These are phyloP conservation scores for Meandrina meandrites DNA, from an alignment of 92 coral and sea anemone species.

Conservation along the genomic window DNA sequence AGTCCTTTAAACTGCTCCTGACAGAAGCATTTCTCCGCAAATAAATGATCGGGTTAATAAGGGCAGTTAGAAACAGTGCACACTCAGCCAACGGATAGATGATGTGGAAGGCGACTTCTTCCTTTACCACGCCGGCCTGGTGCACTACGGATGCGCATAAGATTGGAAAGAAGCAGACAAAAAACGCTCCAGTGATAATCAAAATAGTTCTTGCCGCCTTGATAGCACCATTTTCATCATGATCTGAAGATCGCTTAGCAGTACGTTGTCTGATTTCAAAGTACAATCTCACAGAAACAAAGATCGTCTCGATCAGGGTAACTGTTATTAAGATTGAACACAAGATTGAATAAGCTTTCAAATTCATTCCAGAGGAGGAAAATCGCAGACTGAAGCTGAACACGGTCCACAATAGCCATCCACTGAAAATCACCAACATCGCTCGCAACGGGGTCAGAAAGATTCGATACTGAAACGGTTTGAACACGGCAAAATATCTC, in stretches of 20 bases:
- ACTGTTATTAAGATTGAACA: conserved; percentile 20
- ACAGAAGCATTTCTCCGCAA: conserved; percentile 6
- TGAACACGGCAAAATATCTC: conserved; percentile 26
- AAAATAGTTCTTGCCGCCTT: conserved; percentile 8
- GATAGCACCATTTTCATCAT: neutral
- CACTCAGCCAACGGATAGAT: conserved; percentile 22
- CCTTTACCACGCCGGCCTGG: neutral
- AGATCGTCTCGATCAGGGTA: conserved; percentile 6
- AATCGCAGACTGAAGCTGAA: conserved; percentile 29
- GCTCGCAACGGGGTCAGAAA: conserved; percentile 4
- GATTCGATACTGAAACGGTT: conserved; percentile 6
- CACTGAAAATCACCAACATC: neutral
- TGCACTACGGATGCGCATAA: conserved; percentile 23
- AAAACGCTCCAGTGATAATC: conserved; percentile 27
- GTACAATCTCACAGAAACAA: conserved; percentile 6
- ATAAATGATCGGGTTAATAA: conserved; percentile 12
- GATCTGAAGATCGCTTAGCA: neutral
- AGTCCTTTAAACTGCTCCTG: neutral
- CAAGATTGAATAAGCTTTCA: conserved; percentile 15
- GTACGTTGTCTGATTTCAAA: neutral
- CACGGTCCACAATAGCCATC: conserved; percentile 9
- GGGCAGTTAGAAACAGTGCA: conserved; percentile 29
- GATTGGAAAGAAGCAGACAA: conserved; percentile 11
- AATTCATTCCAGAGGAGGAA: conserved; percentile 25
- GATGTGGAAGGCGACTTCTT: conserved; percentile 13